Base-by-base conservation (phyloP, 2,797 vertebrate species). In the Xiphorhynchus erythropygius region DNA sequence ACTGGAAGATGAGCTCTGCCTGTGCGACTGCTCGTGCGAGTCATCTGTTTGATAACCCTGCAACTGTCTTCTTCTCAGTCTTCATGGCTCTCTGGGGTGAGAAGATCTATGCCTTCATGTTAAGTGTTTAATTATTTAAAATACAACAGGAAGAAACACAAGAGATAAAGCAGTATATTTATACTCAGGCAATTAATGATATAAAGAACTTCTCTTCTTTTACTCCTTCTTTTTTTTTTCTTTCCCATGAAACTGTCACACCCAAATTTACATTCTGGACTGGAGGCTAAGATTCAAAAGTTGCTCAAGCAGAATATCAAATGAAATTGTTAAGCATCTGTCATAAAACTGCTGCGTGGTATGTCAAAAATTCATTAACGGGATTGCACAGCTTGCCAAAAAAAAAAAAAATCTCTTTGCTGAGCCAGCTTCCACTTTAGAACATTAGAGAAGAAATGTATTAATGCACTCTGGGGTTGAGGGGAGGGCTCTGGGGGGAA, bases 61-160 rank as follows among this genome's bases (percentile, higher is more conserved):
- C 99, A 82, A 99, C 99, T 0, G 99, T 99, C 85, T 99, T 99
- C 98, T 99, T 99, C 98, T 99, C 99, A 2, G 97, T 99, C 93
- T 99, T 99, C 97, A 99, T 99, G 99, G 99, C 99, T 69, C 97
- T 99, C 85, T 99, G 99, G 99, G 99, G 99, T 99, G 95, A 98
- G 98, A 67, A 63, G 47, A 44, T 60, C 17, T 4, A 52, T 65
- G 80, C 41, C 85, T 89, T 92, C 70, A 80, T 35, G 69, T 69
- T 46, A 83, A 62, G 70, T 30, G 90, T 96, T 95, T 85, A 94
- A 93, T 96, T 94, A 94, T 93, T 95, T 95, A 96, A 93, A 78
- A 89, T 28, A 65, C 73, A 89, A 84, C 87, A 95, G 90, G 94
- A 95, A 96, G 90, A 89, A 95, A 83, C 64, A 84, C 81, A 85